A percentile compares a stretch with the other conserved stretches of the same genome.
These are phyloP conservation scores for Sylvia atricapilla DNA, from an alignment of 2,113 vertebrate genomes.

Conservation along the genomic window DNA sequence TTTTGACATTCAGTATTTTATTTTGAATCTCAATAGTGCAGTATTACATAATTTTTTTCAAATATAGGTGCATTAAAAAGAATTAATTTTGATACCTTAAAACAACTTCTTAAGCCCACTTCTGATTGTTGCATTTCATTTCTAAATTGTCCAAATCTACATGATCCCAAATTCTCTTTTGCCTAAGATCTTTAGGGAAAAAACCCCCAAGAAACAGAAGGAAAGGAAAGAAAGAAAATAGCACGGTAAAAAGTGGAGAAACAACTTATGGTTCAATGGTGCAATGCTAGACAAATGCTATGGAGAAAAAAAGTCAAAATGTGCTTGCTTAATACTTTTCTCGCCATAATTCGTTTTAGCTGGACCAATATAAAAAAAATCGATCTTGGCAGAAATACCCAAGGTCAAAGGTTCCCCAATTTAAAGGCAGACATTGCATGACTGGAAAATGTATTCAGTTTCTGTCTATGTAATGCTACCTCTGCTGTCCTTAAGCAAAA, in stretches of 20 bases:
- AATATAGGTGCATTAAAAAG: background rate
- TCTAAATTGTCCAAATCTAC: background rate
- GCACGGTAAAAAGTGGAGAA: background rate
- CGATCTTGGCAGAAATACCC: background rate
- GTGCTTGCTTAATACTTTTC: background rate
- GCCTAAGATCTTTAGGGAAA: background rate
- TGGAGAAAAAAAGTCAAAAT: background rate
- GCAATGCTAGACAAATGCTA: background rate
- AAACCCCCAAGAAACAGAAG: background rate
- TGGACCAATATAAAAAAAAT: constrained; percentile 3
- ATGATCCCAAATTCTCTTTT: background rate
- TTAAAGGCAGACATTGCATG: background rate
- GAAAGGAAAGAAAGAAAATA: background rate
- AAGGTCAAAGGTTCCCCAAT: background rate
- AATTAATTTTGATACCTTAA: background rate
- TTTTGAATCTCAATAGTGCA: background rate
- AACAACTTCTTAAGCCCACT: background rate
- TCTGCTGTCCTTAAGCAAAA: background rate
- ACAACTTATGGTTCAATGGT: background rate
- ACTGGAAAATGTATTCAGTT: background rate
- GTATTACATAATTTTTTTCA: background rate
- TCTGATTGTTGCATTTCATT: background rate
- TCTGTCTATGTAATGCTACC: background rate
- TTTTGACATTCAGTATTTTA: background rate
- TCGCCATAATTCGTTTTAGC: background rate